Base-by-base conservation (phyloP, 2,113 vertebrate genomes). In the Epinephelus fuscoguttatus region DNA sequence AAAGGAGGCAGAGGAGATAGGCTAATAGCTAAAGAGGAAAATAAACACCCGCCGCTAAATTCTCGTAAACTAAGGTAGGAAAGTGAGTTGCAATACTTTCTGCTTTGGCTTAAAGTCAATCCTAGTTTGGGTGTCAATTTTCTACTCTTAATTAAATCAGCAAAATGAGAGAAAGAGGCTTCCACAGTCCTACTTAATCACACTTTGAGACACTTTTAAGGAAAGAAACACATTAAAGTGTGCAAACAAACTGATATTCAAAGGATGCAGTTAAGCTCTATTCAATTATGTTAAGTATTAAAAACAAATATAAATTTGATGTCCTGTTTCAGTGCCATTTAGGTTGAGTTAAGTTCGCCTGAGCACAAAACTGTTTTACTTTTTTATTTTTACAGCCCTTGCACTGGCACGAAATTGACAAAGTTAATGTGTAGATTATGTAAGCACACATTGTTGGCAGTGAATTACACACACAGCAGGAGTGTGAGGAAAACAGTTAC, bases 1-100 rank as follows among this genome's bases (percentile, higher is more conserved):
- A 92, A 88, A 89, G 72, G 86, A 89, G 66, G 62, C 61, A 77
- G 67, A 78, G 23, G 69, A 78, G 80, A 81, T 19, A 18, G 77
- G 53, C 77, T 80, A 61, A 75, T 55, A 66, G 61, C 66, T 42
- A 27, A 37, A 5, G 67, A 62, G 67, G 63, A 75, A 89, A 76
- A 82, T 66, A 80, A 89, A 86, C 77, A 78, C 52, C 37, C 74
- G 69, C 69, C 18, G 55, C 50, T 70, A 70, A 76, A 79, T 30
- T 45, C 64, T 79, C 59, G 37, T 76, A 40, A 33, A 52, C 47
- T 14, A 33, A 73, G 56, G 70, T 73, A 50, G 56, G 62, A 81
- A n/a, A 42, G 27, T 18, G 47, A n/a, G 47, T 61, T 47, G 60
- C 40, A 49, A 18, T 37, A 21, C 3, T 13, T 59, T 17, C 60